A percentile compares a stretch with the other conserved stretches of the same genome.
Conservation (phyloP, 2,113 vertebrate species). For the Bambusicola thoracicus region DNA sequence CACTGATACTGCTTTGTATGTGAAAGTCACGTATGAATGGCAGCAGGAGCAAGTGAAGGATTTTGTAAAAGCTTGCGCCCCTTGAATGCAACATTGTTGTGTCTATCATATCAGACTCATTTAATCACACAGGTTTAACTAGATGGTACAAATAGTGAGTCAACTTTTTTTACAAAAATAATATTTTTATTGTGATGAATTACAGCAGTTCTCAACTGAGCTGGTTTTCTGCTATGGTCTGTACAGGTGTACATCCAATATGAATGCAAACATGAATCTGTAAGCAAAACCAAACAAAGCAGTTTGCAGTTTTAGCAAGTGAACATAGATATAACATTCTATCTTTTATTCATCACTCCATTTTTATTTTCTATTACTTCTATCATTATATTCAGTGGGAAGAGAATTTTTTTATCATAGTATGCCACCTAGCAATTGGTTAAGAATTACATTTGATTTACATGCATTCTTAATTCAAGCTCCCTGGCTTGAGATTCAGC, state of each 20-base stretch:
- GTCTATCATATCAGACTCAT: neutral
- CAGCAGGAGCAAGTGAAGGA: neutral
- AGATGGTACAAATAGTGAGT: neutral
- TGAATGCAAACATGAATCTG: neutral
- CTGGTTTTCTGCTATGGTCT: neutral
- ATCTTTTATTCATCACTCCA: neutral
- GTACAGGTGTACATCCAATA: neutral
- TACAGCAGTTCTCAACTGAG: neutral
- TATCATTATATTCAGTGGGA: neutral
- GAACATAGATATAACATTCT: neutral
- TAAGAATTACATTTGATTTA: neutral
- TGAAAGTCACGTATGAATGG: neutral
- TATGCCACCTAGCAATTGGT: neutral
- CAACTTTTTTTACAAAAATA: neutral
- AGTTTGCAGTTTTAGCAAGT: neutral
- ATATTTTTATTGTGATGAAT: neutral
- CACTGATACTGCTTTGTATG: neutral
- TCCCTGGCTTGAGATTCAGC: neutral
- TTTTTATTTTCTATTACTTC: neutral
- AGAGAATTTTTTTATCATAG: neutral
- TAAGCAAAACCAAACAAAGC: neutral
- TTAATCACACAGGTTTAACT: neutral
- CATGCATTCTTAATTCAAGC: neutral
- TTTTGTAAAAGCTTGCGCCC: neutral
- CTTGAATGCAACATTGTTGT: fast-evolving